Evolutionary conservation across 2,113 vertebrate genomes (phyloP), one percentile per base, ranked within the genome.

Genomic region (Sinocyclocheilus anophthalmus): DNA sequence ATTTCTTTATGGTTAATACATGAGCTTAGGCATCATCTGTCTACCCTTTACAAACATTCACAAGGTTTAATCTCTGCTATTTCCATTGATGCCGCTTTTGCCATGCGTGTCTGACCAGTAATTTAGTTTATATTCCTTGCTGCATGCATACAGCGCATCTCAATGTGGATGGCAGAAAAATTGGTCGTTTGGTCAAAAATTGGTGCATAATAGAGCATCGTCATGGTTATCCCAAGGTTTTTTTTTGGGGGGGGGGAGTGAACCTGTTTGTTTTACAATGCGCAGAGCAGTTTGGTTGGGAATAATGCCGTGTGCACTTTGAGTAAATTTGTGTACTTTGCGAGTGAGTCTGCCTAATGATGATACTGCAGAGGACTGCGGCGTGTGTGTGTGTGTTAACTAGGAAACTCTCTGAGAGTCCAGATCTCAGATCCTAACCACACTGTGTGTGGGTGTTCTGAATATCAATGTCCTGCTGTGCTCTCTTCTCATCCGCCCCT

Each of bases 1-100:
- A 94, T 94, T 91, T 86, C 81, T 85, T 87, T 77, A 94, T 95
- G 93, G 91, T 95, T 94, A 90, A 93, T 93, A 93, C 92, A 94
- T 94, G 93, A 94, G 92, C 85, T 75, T 89, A 84, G 18, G 86
- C 90, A 91, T 90, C 67, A 81, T 72, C 53, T 84, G 75, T 18
- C 57, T 81, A 45, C n/a, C 24, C 69, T 33, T 79, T 69, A 86
- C 76, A 53, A 63, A 70, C 69, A 61, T 63, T 63, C 78, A 63
- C 59, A 18, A 81, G 79, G 13, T 65, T 61, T 65, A 81, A 81
- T 81, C 59, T 81, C 33, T 81, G 11, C 53, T 30, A 61, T 63
- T 50, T 84, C 65, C 72, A 79, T 76, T 83, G 76, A 89, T 42
- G n/a, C 57, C 6, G 22, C 33, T 20, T 78, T 82, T 73, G 77